Conservation (phyloP, 1,140 invertebrate species). For the Ceratina calcarata region DNA sequence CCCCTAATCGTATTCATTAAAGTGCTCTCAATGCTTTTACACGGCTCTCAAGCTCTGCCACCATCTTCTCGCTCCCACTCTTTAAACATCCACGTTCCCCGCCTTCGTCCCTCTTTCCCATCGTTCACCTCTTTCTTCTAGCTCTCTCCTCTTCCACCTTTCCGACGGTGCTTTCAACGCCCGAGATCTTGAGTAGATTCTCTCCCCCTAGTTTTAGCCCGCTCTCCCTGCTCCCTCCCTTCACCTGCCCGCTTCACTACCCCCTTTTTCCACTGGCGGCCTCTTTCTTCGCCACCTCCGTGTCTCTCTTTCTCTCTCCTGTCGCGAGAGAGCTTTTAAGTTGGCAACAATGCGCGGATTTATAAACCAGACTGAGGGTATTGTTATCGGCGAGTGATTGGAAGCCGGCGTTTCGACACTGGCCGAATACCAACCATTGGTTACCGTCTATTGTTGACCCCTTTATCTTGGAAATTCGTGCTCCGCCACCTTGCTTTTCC, state of each 20-base stretch:
- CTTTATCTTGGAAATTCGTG: constrained; percentile 74
- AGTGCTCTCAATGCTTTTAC: constrained; percentile 78
- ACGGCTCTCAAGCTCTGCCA: constrained; percentile 62
- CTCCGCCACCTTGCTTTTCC: constrained; percentile 51
- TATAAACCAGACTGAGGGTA: constrained; percentile 71
- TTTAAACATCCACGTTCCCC: constrained; percentile 48
- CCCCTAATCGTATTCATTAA: constrained; percentile 79
- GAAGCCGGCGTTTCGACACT: constrained; percentile 71
- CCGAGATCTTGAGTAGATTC: constrained; percentile 56
- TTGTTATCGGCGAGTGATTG: constrained; percentile 76
- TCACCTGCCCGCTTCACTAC: constrained; percentile 3
- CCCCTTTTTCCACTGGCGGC: background rate
- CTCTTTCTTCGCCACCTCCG: background rate
- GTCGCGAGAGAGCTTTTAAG: constrained; percentile 71
- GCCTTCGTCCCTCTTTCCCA: constrained; percentile 47
- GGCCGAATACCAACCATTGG: constrained; percentile 75
- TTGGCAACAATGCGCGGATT: constrained; percentile 76
- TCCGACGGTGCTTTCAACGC: constrained; percentile 55
- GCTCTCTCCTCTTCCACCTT: constrained; percentile 53
- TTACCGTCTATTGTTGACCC: constrained; percentile 70
- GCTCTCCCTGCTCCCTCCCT: constrained; percentile 29
- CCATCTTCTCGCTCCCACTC: constrained; percentile 59
- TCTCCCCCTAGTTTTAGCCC: constrained; percentile 48
- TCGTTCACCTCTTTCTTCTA: constrained; percentile 21
- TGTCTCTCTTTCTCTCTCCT: background rate